Evolutionary conservation across 2,797 vertebrate genomes (phyloP).

Genomic region (Lepilemur ruficaudatus): DNA sequence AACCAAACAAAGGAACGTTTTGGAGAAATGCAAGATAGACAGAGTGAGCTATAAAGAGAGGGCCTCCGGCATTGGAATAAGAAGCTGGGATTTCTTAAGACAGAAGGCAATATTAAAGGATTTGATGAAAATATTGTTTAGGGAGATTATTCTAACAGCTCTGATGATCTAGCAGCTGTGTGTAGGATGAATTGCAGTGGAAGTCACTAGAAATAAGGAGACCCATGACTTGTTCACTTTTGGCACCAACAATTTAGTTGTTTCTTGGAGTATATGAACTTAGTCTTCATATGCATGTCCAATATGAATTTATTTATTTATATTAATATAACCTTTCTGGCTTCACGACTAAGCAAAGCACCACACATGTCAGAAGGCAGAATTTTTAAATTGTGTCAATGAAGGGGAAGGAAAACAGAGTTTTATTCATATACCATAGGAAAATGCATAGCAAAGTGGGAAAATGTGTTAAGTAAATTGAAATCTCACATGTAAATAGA

Average conservation of each 20-base stretch:
- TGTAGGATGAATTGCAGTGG: constrained; percentile 37
- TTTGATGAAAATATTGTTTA: constrained; percentile 39
- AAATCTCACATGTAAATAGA: constrained; percentile 37
- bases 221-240: constrained; percentile 26
- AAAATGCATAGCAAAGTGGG: constrained; percentile 1
- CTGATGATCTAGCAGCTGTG: constrained; percentile 38
- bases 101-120: constrained; percentile 20
- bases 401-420: neutral
- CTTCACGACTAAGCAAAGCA: constrained; percentile 8
- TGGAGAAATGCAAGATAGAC: neutral
- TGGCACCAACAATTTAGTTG: constrained; percentile 34
- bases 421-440: neutral
- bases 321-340: neutral
- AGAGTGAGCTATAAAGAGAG: neutral
- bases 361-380: neutral
- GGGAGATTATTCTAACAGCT: constrained; percentile 33
- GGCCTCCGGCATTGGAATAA: neutral
- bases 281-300: neutral
- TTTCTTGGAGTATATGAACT: constrained; percentile 36
- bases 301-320: constrained; percentile 22
- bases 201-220: constrained; percentile 55
- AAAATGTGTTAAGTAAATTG: constrained; percentile 31
- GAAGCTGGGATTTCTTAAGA: neutral
- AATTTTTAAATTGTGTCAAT: constrained; percentile 12
- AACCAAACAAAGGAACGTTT: neutral